These are phyloP conservation scores for Micromesistius poutassou DNA, from an alignment of 2,797 vertebrate genomes.

Conservation along the genomic window DNA sequence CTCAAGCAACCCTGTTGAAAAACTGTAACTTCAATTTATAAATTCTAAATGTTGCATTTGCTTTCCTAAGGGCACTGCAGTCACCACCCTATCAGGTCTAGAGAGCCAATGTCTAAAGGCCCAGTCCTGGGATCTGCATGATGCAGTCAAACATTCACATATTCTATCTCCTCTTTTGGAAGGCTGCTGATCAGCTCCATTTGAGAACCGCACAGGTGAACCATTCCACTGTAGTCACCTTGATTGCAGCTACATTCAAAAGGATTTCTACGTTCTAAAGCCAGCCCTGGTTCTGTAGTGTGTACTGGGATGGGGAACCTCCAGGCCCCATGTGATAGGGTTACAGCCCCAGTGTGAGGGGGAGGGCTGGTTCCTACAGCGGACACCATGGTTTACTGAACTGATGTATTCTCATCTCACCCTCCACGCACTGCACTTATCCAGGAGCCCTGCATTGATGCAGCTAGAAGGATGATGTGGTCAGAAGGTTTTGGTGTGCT, in stretches of 20 bases:
- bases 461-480: neutral
- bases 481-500: conserved; percentile 9
- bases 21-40: neutral
- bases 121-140: neutral
- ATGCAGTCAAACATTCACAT: neutral
- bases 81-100: no score
- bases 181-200: neutral
- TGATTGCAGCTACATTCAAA: neutral
- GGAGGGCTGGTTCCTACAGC: no score
- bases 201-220: neutral
- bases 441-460: conserved; percentile 22
- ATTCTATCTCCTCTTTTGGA: neutral
- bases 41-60: no score
- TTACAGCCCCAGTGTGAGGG: neutral
- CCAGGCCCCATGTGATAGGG: neutral
- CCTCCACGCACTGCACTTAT: conserved; percentile 19
- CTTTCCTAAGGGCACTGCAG: neutral
- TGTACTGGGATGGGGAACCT: neutral
- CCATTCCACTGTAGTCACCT: neutral
- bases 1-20: neutral
- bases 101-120: no score
- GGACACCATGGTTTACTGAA: conserved; percentile 15
- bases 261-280: neutral
- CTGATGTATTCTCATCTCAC: conserved; percentile 44
- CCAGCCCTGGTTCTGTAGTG: neutral